Evolutionary conservation across 2,797 vertebrate species (phyloP).

Genomic region (Toxotes lorentzi): DNA sequence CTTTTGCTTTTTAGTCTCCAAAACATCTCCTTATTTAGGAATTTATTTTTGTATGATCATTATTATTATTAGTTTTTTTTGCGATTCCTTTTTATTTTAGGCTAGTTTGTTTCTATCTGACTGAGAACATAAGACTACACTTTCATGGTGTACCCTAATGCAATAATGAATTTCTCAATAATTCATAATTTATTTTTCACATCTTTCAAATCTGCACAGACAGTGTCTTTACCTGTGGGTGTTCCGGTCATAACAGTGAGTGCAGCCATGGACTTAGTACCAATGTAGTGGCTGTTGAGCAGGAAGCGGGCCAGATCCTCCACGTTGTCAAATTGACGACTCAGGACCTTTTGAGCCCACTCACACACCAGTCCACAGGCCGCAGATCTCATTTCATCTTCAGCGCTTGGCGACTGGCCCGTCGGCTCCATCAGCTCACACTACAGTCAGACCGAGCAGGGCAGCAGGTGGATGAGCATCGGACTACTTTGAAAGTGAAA

Average conservation of each 20-base stretch:
- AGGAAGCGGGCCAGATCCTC: slow-evolving; percentile 97
- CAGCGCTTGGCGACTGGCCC: slow-evolving; percentile 93
- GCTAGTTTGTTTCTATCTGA: neutral
- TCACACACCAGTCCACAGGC: slow-evolving; percentile 98
- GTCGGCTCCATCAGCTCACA: slow-evolving; percentile 93
- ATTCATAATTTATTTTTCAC: neutral
- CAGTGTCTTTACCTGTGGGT: slow-evolving; percentile 89
- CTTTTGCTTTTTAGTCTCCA: neutral
- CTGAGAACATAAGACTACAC: neutral
- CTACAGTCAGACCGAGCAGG: slow-evolving; percentile 74
- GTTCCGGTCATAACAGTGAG: slow-evolving; percentile 98
- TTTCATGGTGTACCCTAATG: neutral
- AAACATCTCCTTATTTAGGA: neutral
- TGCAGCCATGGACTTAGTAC: slow-evolving; percentile 97
- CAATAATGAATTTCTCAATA: neutral
- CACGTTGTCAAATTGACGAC: slow-evolving; percentile 96
- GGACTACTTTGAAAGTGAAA: neutral
- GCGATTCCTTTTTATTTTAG: neutral
- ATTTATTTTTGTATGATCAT: too few species aligned
- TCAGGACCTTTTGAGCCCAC: slow-evolving; percentile 99
- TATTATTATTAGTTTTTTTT: too few species aligned
- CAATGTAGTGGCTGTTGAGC: slow-evolving; percentile 98
- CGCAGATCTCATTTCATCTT: slow-evolving; percentile 96
- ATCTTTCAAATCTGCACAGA: neutral
- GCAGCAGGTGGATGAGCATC: slow-evolving; percentile 20